Evolutionary conservation across 92 coral and sea anemone species (phyloP).

Genomic region (Ricordea florida): DNA sequence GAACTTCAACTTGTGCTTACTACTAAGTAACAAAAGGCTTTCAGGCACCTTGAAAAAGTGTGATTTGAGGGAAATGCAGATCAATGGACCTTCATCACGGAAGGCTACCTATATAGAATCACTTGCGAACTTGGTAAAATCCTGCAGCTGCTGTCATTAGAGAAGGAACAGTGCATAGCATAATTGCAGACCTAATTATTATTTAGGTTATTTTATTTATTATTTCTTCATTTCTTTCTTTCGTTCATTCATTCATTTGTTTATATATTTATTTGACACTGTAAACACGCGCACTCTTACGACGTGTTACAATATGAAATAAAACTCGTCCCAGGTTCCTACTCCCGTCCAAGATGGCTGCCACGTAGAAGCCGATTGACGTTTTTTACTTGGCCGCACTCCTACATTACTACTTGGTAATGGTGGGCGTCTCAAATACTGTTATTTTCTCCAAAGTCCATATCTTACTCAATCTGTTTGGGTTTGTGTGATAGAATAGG

Average conservation of each 20-base stretch:
- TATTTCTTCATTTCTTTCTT: no score
- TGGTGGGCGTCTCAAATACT: conserved; percentile 1
- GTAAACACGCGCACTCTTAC: neutral
- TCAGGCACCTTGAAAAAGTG: neutral
- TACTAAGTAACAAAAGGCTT: neutral
- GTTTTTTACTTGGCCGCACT: neutral
- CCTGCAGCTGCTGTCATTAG: conserved; percentile 15
- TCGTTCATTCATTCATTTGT: neutral
- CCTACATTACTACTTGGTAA: neutral
- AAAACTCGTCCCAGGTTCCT: conserved; percentile 31
- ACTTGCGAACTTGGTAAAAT: conserved; percentile 1
- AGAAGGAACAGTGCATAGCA: neutral
- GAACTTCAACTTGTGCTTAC: conserved; percentile 11
- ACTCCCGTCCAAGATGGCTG: conserved; percentile 15
- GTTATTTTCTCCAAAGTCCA: neutral
- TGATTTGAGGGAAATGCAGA: conserved; percentile 13
- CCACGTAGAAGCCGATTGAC: conserved; percentile 7
- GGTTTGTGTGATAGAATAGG: neutral
- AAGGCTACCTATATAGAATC: conserved; percentile 24
- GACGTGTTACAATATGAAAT: neutral
- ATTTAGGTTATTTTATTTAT: neutral
- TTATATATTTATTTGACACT: neutral
- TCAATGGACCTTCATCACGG: conserved; percentile 19
- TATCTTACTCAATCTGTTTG: neutral
- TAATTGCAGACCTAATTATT: neutral